Percentiles rank a stretch among this genome's conserved stretches.
These are phyloP conservation scores for Drosophila nikananu DNA, from an alignment of 1,140 invertebrate genomes.

Conservation along the genomic window DNA sequence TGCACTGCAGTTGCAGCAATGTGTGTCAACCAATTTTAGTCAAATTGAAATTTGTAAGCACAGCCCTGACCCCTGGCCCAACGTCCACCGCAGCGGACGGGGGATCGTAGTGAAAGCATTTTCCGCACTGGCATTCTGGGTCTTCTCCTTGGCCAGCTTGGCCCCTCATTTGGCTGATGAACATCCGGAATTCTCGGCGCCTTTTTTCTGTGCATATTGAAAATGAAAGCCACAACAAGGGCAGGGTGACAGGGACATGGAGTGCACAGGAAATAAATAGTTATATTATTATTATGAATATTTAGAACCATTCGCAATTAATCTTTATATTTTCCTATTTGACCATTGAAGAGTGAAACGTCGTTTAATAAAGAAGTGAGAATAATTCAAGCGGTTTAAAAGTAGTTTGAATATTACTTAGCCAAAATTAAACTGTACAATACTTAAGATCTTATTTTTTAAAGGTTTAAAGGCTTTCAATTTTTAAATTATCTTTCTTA, in stretches of 20 bases:
- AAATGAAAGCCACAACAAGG: constrained; percentile 57
- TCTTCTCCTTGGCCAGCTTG: constrained; percentile 23
- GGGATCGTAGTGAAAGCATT: constrained; percentile 41
- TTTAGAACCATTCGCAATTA: background rate
- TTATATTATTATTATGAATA: constrained; percentile 1
- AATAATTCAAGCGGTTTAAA: too few relatives aligned
- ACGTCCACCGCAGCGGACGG: constrained; percentile 12
- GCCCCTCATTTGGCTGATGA: constrained; percentile 66
- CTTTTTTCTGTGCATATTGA: constrained; percentile 54
- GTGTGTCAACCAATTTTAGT: constrained; percentile 81
- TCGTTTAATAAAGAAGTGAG: too few relatives aligned
- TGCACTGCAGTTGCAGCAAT: constrained; percentile 65
- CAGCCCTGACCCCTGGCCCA: constrained; percentile 45
- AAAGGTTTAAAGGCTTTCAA: too few relatives aligned
- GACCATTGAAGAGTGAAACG: too few relatives aligned
- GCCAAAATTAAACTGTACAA: too few relatives aligned
- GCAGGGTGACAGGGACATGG: constrained; percentile 26
- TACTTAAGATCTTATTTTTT: too few relatives aligned
- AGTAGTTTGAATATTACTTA: too few relatives aligned
- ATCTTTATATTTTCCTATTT: too few relatives aligned
- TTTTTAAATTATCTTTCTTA: too few relatives aligned
- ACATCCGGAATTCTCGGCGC: constrained; percentile 38
- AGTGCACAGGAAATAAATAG: constrained; percentile 11
- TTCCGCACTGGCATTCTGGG: constrained; percentile 25
- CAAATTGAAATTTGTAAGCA: constrained; percentile 77